phyloP scores from a whole-genome alignment of 2,888 invertebrate species.

The Ichneumoninae sp. region DNA sequence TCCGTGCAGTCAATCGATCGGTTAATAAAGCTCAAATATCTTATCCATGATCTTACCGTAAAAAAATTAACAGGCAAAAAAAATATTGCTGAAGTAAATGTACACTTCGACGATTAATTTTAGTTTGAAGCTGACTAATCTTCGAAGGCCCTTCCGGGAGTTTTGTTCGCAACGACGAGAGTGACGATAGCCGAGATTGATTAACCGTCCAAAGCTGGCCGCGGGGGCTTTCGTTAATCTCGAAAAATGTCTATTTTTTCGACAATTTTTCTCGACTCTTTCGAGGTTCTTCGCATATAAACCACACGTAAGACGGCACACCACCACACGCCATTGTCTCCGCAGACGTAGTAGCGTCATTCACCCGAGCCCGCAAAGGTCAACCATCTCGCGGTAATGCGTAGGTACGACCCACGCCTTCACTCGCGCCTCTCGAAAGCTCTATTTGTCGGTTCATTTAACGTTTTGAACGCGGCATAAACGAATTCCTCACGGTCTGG shows the following conservation, averaged over 20 bases:
- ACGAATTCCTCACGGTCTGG: not conserved
- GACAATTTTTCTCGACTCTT: not conserved
- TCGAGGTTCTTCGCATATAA: not conserved
- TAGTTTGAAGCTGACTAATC: not conserved
- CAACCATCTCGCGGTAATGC: slow-evolving; percentile 2
- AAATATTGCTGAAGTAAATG: not conserved
- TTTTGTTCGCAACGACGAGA: not conserved
- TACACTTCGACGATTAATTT: not conserved
- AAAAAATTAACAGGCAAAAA: no score
- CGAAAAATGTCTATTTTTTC: not conserved
- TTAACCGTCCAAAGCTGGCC: not conserved
- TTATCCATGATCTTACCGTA: not conserved
- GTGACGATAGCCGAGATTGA: not conserved
- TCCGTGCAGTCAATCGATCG: not conserved
- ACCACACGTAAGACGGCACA: not conserved
- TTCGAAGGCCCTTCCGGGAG: not conserved
- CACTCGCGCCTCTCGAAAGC: not conserved
- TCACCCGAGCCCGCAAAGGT: not conserved
- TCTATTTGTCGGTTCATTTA: slow-evolving; percentile 7
- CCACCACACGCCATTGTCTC: not conserved
- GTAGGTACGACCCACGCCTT: not conserved
- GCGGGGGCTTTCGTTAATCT: not conserved
- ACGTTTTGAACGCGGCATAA: not conserved
- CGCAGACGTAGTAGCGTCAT: not conserved
- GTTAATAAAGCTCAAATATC: slow-evolving; percentile 9